Evolutionary conservation across 1,140 invertebrate genomes (phyloP).

Genomic region (Lepeophtheirus salmonis): DNA sequence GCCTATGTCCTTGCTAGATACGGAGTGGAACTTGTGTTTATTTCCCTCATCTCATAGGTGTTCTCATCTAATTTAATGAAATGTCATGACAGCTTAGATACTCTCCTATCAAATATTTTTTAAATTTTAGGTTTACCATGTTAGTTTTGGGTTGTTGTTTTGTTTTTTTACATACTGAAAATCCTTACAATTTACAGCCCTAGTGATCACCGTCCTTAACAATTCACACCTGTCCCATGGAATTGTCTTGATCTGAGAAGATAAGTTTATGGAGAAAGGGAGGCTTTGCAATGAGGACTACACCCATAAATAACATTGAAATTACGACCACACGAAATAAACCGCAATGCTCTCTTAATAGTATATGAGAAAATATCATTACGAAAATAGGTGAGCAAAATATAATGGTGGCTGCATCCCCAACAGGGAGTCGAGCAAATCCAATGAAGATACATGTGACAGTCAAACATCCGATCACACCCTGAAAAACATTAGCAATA

Average conservation of each 20-base stretch:
- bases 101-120: too few relatives aligned
- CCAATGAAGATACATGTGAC: constrained; percentile 13
- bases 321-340: constrained; percentile 8
- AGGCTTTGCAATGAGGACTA: constrained; percentile 10
- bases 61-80: too few relatives aligned
- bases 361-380: constrained; percentile 8
- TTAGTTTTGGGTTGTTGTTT: too few relatives aligned
- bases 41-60: too few relatives aligned
- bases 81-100: too few relatives aligned
- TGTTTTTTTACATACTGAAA: too few relatives aligned
- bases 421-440: constrained; percentile 9
- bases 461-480: constrained; percentile 10
- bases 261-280: constrained; percentile 10
- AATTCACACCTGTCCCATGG: constrained; percentile 9
- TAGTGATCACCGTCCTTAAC: too few relatives aligned
- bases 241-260: neutral
- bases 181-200: too few relatives aligned
- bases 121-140: too few relatives aligned
- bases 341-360: constrained; percentile 11
- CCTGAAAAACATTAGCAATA: neutral
- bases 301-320: constrained; percentile 1
- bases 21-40: too few relatives aligned
- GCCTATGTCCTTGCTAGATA: too few relatives aligned
- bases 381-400: constrained; percentile 15
- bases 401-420: constrained; percentile 14